A percentile compares a stretch with the other conserved stretches of the same genome.
phyloP scores from a whole-genome alignment of 1,140 invertebrate genomes.

The Stegodyphus mimosarum region DNA sequence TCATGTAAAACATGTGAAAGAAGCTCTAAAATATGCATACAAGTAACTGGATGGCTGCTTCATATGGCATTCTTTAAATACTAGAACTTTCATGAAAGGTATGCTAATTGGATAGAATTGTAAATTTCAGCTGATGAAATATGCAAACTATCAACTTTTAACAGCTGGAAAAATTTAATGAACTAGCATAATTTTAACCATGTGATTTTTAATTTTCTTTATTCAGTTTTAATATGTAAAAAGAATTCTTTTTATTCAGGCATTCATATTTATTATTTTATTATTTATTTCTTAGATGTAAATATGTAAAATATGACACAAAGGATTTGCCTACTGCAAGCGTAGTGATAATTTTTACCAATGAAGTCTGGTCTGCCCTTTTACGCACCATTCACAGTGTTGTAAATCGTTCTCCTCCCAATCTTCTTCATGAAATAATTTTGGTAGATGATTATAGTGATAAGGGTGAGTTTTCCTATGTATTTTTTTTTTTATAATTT shows the following conservation, averaged over 20 bases:
- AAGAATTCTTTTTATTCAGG: background rate
- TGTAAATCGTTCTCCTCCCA: conserved; percentile 79
- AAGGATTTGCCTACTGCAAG: conserved; percentile 72
- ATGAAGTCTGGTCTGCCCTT: conserved; percentile 88
- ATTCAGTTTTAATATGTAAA: background rate
- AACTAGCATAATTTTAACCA: background rate
- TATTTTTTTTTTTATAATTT: background rate
- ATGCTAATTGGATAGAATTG: too few relatives aligned
- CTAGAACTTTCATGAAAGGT: too few relatives aligned
- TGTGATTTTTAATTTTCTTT: background rate
- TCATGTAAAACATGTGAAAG: too few relatives aligned
- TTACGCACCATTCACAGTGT: conserved; percentile 88
- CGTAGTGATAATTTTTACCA: conserved; percentile 88
- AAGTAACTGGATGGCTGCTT: too few relatives aligned
- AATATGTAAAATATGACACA: conserved; percentile 70
- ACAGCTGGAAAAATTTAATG: too few relatives aligned
- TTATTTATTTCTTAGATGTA: conserved; percentile 70
- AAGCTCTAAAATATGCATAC: too few relatives aligned
- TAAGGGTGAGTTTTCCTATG: conserved; percentile 71
- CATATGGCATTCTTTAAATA: too few relatives aligned
- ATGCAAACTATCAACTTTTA: too few relatives aligned
- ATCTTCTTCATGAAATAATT: conserved; percentile 83
- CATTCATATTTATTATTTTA: background rate
- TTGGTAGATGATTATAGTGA: conserved; percentile 90
- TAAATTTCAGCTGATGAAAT: too few relatives aligned